Conservation (phyloP, 1,140 invertebrate genomes). For the Neodiprion virginianus region DNA sequence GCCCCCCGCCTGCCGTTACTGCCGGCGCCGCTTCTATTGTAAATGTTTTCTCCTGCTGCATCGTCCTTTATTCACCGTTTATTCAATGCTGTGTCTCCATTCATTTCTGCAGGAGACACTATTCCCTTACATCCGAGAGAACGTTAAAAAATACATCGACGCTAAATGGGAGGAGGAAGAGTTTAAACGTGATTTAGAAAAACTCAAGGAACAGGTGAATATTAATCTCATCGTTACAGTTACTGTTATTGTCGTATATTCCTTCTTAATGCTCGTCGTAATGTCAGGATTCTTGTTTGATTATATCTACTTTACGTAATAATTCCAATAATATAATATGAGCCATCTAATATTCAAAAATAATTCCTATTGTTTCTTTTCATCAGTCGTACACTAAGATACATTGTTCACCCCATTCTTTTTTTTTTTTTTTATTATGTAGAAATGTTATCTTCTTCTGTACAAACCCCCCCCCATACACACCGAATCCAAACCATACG, state of each 20-base stretch:
- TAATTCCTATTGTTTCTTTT: too few relatives aligned
- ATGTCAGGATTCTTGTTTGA: too few relatives aligned
- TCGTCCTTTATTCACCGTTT: not conserved
- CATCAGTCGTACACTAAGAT: too few relatives aligned
- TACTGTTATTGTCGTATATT: not conserved
- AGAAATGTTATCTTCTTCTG: not conserved
- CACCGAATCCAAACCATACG: too few relatives aligned
- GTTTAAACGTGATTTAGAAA: constrained; percentile 72
- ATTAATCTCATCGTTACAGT: not conserved
- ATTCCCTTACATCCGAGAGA: constrained; percentile 80
- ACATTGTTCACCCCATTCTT: too few relatives aligned
- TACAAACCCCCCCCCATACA: too few relatives aligned
- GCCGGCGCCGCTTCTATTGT: not conserved
- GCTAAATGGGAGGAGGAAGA: constrained; percentile 73
- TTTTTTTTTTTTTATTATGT: too few relatives aligned
- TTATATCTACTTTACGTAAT: not conserved
- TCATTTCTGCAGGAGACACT: constrained; percentile 72
- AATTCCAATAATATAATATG: not conserved
- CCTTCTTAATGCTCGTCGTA: too few relatives aligned
- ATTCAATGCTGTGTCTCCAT: not conserved
- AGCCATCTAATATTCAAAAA: not conserved
- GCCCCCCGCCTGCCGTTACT: not conserved
- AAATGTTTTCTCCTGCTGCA: not conserved
- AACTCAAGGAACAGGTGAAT: constrained; percentile 67
- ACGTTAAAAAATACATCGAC: constrained; percentile 76